Base-by-base conservation (phyloP, 2,113 vertebrate species). In the Chitala chitala region DNA sequence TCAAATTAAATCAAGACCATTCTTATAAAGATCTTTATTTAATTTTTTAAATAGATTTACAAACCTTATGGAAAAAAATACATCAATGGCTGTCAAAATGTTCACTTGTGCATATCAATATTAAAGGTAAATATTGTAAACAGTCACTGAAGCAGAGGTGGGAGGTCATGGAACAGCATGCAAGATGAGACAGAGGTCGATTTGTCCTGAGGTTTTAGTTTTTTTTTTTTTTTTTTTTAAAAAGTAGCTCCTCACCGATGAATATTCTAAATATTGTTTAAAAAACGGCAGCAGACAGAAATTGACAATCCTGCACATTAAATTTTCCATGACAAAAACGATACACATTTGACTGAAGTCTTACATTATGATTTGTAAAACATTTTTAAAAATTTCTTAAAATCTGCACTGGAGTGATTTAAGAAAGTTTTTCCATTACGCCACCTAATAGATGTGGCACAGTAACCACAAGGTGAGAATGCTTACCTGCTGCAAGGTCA, bases 21-120 rank as follows among this genome's bases (percentile, higher is more conserved):
- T 84, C 78, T 87, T 85, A 89, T 89, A 90, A 91, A 90, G 85
- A 86, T 86, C 84, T 90, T 90, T 91, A 90, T 91, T 89, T 54
- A 86, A 81, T 81, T 81, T 87, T n/a, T 90, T 90, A 91, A 89
- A 90, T 90, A 90, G 87, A 89, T 91, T 90, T 89, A 91, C 86
- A 90, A 90, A 86, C 81, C 82, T 86, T 85, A 87, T 82, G 76
- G 83, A 87, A 77, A 75, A 84, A 86, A 82, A 77, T 24, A 82
- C 74, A 84, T 84, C 77, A 84, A 85, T 82, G 85, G 82, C 88
- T 87, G 75, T 71, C 85, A 81, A 84, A 85, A 81, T 87, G 84
- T 85, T 82, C 83, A 83, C 81, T 78, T 84, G 86, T 85, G 85
- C 85, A 87, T 88, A 78, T 86, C 76, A 79, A 86, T 87, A 78